Evolutionary conservation across 1,140 invertebrate species (phyloP), one percentile per base, ranked within the genome.

Genomic region (Scaptomyza hsui): DNA sequence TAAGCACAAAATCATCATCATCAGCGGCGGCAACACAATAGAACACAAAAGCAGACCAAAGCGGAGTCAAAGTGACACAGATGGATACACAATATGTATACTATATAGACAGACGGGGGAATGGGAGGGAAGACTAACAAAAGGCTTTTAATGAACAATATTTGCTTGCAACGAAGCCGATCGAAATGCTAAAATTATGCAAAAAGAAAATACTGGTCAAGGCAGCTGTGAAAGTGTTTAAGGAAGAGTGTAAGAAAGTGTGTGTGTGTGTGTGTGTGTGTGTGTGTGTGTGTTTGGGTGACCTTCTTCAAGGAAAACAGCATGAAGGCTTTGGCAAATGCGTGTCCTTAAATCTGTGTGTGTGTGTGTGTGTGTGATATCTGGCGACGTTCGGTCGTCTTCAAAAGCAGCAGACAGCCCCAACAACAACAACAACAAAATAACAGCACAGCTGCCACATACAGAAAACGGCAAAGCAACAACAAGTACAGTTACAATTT

Each of bases 291-390:
- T 52, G 69, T 62, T 67, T 32, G 39, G 55, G 67, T 83, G 79
- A 83, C 79, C 80, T 85, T 85, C 77, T 86, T 74, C 77, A 86
- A 85, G 81, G 80, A 76, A 85, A 70, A 68, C 75, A 59, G 45
- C 53, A 53, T 62, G 62, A 72, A 69, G 59, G 48, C 75, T 48
- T 49, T 16, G 5, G 32, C 26, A 4, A 42, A 35, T 70, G 59
- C 32, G 57, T 32, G 48, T 47, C 15, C 32, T 37, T 37, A 37
- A 37, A 37, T n/a, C 45, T 41, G 37, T 49, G 44, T 64, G 51
- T 41, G 37, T 49, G 44, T 64, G 15, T 42, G 47, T 29, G 29
- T 18, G 32, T 29, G 19, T 10, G 10, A 18, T 42, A n/a, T n/a
- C 32, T 64, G 68, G 68, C 68, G 68, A 71, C 68, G 24, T 32